Evolutionary conservation across 30 jellyfish, hydroid and myxozoan species (phyloP).

Genomic region (Mastigias papua): DNA sequence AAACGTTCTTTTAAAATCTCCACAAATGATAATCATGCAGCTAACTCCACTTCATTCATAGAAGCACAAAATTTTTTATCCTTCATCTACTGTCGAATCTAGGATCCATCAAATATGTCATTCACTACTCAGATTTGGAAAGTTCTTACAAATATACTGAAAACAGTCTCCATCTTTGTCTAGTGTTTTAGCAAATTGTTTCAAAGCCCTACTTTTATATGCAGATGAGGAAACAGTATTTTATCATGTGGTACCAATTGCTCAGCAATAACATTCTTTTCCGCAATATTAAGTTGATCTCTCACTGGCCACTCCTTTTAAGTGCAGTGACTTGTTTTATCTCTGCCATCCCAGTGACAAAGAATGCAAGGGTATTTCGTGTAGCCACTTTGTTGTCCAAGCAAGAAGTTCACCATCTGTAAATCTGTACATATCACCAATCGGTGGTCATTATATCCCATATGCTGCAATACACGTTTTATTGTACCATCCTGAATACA

Average conservation of each 20-base stretch:
- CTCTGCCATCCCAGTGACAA: conserved; percentile 36
- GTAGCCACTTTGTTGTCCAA: conserved; percentile 48
- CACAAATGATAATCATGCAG: neutral
- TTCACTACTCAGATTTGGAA: conserved; percentile 22
- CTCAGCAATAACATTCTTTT: neutral
- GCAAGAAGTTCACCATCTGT: conserved; percentile 54
- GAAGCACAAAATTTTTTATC: neutral
- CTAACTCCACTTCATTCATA: neutral
- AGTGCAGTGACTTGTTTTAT: conserved; percentile 37
- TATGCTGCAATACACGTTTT: too few relatives aligned
- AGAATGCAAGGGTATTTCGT: conserved; percentile 33
- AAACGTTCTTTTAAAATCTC: neutral
- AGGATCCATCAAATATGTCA: neutral
- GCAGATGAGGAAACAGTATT: conserved; percentile 57
- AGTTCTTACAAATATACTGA: conserved; percentile 3
- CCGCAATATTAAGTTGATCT: conserved; percentile 32
- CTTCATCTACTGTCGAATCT: neutral
- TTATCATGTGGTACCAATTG: conserved; percentile 9
- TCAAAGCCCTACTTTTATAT: conserved; percentile 34
- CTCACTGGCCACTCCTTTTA: conserved; percentile 50
- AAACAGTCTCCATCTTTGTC: conserved; percentile 40
- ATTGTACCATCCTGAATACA: too few relatives aligned
- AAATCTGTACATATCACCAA: conserved; percentile 33
- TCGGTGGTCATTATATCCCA: neutral
- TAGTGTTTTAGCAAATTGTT: conserved; percentile 27